These are phyloP conservation scores for Pseudonaja textilis DNA, from an alignment of 2,113 vertebrate species.

Conservation along the genomic window DNA sequence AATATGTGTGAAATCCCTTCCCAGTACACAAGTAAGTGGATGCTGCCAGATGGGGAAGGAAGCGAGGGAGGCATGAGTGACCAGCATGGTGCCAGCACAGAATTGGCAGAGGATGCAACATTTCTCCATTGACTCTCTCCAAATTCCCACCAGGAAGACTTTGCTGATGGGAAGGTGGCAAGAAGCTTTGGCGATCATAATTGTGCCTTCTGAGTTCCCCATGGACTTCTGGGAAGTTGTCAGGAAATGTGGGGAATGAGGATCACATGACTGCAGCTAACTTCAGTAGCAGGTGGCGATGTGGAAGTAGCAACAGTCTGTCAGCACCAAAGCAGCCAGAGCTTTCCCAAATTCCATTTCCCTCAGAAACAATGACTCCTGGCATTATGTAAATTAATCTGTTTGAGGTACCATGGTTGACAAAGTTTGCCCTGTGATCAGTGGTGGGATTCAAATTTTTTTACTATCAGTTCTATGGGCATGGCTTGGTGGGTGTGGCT, in stretches of 20 bases:
- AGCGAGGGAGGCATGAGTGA: not conserved
- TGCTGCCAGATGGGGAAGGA: not conserved
- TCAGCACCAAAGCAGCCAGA: not conserved
- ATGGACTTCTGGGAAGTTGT: not conserved
- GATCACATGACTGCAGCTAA: not conserved
- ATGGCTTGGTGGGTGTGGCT: no score
- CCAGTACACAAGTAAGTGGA: not conserved
- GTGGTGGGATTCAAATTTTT: no score
- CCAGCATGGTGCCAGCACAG: not conserved
- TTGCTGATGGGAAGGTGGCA: not conserved
- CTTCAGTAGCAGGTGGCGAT: not conserved
- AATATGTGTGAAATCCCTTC: not conserved
- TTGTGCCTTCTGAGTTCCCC: not conserved
- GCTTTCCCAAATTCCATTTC: not conserved
- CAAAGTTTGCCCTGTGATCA: not conserved
- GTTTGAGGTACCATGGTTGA: not conserved
- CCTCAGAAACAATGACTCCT: not conserved
- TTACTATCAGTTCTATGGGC: no score
- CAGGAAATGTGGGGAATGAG: not conserved
- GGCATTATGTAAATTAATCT: not conserved
- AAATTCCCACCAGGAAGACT: not conserved
- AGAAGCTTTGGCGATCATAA: not conserved
- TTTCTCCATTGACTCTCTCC: not conserved
- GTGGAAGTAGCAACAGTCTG: not conserved
- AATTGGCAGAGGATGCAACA: not conserved